Evolutionary conservation across 2,113 vertebrate species (phyloP).

Genomic region (Vimba vimba): DNA sequence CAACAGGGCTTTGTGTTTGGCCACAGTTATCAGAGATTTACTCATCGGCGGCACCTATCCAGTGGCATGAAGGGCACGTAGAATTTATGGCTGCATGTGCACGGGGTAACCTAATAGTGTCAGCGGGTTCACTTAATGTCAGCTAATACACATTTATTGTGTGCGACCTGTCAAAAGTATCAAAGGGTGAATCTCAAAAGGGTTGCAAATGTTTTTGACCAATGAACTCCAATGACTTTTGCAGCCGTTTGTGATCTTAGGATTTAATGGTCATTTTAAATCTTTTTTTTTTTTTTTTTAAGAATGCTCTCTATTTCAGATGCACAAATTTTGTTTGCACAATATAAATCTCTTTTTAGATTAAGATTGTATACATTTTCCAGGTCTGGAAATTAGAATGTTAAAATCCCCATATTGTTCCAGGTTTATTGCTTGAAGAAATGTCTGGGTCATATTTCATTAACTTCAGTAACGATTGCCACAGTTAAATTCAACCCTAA

Average conservation of each 20-base stretch:
- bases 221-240: neutral
- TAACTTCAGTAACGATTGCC: no score
- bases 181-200: conserved; percentile 1
- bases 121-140: conserved; percentile 56
- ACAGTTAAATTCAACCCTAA: neutral
- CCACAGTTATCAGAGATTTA: conserved; percentile 52
- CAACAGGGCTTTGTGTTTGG: conserved; percentile 68
- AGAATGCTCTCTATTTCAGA: no score
- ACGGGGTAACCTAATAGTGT: conserved; percentile 58
- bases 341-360: no score
- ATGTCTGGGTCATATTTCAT: no score
- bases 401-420: no score
- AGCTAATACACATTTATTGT: conserved; percentile 58
- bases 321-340: no score
- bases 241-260: neutral
- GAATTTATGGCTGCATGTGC: conserved; percentile 54
- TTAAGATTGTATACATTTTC: no score
- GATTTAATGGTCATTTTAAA: no score
- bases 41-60: conserved; percentile 53
- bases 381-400: no score
- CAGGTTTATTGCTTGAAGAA: no score
- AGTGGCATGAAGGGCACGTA: conserved; percentile 44
- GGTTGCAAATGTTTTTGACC: neutral
- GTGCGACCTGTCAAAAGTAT: conserved; percentile 43
- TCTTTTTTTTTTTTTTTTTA: no score